Evolutionary conservation across 2,113 vertebrate species (phyloP).

Genomic region (Conger conger): DNA sequence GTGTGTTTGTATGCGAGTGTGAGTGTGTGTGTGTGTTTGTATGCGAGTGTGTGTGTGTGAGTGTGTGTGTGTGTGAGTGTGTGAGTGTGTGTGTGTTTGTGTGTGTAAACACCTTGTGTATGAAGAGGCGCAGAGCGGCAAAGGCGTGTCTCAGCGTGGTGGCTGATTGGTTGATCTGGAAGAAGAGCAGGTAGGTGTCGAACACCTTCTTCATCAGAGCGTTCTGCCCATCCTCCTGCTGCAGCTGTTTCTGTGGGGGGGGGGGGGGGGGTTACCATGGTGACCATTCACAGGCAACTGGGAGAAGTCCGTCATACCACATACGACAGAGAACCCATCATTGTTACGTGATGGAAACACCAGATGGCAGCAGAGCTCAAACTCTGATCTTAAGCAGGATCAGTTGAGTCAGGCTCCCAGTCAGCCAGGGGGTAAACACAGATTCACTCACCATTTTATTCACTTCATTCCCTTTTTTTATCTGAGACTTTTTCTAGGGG

Average conservation of each 20-base stretch:
- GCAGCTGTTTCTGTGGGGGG: slow-evolving; percentile 81
- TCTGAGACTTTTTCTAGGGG: neutral
- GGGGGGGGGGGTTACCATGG: slow-evolving; percentile 17
- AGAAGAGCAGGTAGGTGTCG: slow-evolving; percentile 93
- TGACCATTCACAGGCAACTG: neutral
- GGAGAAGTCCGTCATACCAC: neutral
- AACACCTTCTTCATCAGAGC: slow-evolving; percentile 93
- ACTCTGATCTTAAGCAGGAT: neutral
- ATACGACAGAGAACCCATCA: neutral
- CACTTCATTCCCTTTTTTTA: no score
- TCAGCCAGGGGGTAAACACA: no score
- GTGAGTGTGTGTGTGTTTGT: neutral
- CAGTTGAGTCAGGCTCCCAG: no score
- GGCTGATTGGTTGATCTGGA: slow-evolving; percentile 96
- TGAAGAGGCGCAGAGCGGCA: slow-evolving; percentile 86
- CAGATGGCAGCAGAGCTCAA: slow-evolving; percentile 27
- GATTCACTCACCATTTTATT: no score
- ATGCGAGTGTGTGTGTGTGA: neutral
- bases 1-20: no score
- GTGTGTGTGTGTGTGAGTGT: neutral
- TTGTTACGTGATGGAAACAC: neutral
- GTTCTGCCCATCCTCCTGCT: slow-evolving; percentile 91
- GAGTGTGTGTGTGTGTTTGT: neutral
- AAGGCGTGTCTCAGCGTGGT: slow-evolving; percentile 87
- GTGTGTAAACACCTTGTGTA: slow-evolving; percentile 79